Conservation (phyloP, 2,888 invertebrate genomes). For the Odontocolon sp. region DNA sequence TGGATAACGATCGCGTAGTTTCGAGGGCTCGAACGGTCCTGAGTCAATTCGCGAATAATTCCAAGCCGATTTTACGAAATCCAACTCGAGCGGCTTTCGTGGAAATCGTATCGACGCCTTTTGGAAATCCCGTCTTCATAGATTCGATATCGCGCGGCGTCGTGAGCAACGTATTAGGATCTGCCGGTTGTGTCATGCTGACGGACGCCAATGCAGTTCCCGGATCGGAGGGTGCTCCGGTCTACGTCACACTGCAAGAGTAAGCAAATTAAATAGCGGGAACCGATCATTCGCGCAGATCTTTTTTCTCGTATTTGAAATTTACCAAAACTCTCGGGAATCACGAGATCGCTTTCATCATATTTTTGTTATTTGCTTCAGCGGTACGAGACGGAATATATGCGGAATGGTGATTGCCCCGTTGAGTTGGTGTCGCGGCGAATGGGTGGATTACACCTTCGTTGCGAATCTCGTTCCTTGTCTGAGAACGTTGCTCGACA, state of each 20-base stretch:
- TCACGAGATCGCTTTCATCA: too few species aligned
- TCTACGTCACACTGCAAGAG: constrained; percentile 77
- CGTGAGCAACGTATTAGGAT: constrained; percentile 83
- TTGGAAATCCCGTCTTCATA: constrained; percentile 82
- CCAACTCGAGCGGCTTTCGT: constrained; percentile 69
- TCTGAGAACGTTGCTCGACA: constrained; percentile 76
- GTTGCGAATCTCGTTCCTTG: constrained; percentile 82
- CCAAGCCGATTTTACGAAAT: neutral
- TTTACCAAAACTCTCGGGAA: too few species aligned
- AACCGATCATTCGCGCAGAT: neutral
- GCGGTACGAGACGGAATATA: constrained; percentile 62
- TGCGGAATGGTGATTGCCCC: constrained; percentile 83
- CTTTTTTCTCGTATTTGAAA: too few species aligned
- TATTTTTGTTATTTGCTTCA: constrained; percentile 18
- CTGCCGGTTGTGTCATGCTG: constrained; percentile 82
- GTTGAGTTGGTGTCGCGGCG: constrained; percentile 85
- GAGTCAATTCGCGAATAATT: constrained; percentile 55
- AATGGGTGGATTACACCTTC: constrained; percentile 85
- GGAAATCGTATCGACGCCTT: constrained; percentile 78
- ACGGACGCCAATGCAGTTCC: constrained; percentile 84
- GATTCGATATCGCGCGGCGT: constrained; percentile 84
- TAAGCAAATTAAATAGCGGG: constrained; percentile 43
- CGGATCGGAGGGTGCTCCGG: constrained; percentile 85
- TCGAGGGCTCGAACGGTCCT: constrained; percentile 57
- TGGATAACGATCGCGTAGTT: constrained; percentile 10